Evolutionary conservation across 2,888 invertebrate species (phyloP), one percentile per base, ranked within the genome.

Genomic region (Perizoma flavofasciatum): DNA sequence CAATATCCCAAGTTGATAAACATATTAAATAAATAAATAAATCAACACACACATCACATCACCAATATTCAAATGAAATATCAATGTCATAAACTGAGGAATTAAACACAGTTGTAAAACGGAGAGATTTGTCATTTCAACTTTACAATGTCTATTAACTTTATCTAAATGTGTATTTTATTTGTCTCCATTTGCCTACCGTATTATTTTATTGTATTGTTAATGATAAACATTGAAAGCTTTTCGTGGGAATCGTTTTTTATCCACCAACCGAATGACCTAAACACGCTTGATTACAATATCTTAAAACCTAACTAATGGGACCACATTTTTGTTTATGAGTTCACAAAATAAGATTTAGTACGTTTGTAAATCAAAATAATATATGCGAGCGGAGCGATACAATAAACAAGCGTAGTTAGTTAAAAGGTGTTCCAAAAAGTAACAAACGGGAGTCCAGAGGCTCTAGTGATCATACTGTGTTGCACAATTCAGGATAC

Each of bases 161-260:
- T 70, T 67, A 70, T 70, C 69, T 68, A 63, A 71, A 69, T 72
- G 72, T 64, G 62, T 70, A 65, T 69, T 71, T 72, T 71, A 72
- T 67, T 69, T 67, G 66, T 68, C 59, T 68, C 64, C 63, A 62
- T 67, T 67, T 66, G 70, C 70, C 70, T 71, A 72, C 72, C 66
- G 72, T 71, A 68, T 71, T 68, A 63, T 70, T 71, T 71, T 72
- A 72, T 69, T 67, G 55, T 66, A 59, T 64, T 63, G 65, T 65
- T 66, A 68, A 67, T 70, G 72, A 68, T 64, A 68, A 64, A 65
- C 50, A 61, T 66, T 69, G 66, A 70, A 70, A 69, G 69, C 70
- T 69, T 70, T 69, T 67, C 65, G 65, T 69, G 63, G 44, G 69
- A 69, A 63, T 65, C 59, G 49, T 67, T 63, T 67, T 67, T 69